A percentile compares a stretch with the other conserved stretches of the same genome.
Conservation (phyloP, 1,140 invertebrate genomes). For the Drosophila insularis region DNA sequence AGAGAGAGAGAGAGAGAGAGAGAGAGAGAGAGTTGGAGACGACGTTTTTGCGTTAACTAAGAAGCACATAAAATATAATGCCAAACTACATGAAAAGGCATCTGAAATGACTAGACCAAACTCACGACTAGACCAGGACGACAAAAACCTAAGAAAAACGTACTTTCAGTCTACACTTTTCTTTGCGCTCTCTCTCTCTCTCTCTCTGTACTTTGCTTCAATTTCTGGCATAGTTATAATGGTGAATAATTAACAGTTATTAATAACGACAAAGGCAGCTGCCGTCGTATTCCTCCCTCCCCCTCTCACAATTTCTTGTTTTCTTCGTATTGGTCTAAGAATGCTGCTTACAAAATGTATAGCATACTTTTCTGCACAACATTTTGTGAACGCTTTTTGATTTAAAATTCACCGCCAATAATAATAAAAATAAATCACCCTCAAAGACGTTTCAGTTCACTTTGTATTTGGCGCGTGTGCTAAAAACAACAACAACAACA, state of each 20-base stretch:
- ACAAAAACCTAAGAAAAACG: conserved; percentile 6
- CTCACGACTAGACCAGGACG: neutral
- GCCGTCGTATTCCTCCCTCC: conserved; percentile 38
- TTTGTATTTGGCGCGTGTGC: conserved; percentile 19
- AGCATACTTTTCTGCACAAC: conserved; percentile 53
- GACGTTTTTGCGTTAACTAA: conserved; percentile 63
- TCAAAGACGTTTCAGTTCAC: conserved; percentile 26
- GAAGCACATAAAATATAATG: conserved; percentile 72
- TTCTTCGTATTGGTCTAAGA: neutral
- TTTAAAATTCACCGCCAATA: conserved; percentile 79
- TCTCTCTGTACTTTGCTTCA: neutral
- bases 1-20: neutral
- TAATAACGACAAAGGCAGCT: conserved; percentile 82
- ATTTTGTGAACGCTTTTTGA: conserved; percentile 67
- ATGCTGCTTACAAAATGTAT: conserved; percentile 56
- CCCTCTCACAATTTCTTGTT: neutral
- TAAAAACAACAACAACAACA: conserved; percentile 8
- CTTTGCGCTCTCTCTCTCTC: conserved; percentile 22
- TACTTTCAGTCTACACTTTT: neutral
- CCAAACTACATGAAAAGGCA: conserved; percentile 72
- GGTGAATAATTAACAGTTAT: conserved; percentile 82
- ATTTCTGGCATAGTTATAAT: conserved; percentile 64
- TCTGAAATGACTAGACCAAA: neutral
- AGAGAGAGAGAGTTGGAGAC: conserved; percentile 21
- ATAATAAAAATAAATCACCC: conserved; percentile 78